Evolutionary conservation across 1,140 invertebrate genomes (phyloP).

Genomic region (Meteorus sp.): DNA sequence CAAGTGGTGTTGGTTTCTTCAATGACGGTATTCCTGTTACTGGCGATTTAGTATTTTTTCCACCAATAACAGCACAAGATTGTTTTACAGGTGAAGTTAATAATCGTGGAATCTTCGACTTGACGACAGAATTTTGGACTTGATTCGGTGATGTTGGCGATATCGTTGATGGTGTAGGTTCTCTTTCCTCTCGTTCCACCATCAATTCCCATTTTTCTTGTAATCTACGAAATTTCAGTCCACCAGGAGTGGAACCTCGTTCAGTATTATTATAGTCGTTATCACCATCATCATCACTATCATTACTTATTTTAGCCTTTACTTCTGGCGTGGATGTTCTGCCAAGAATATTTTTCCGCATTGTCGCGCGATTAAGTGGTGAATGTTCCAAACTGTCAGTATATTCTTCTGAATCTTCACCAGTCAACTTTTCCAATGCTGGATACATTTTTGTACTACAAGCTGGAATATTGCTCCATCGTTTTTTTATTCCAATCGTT

Average conservation of each 20-base stretch:
- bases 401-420: slow-evolving; percentile 73
- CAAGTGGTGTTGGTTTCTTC: slow-evolving; percentile 40
- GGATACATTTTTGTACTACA: slow-evolving; percentile 72
- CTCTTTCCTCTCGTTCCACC: slow-evolving; percentile 59
- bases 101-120: slow-evolving; percentile 73
- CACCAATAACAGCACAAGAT: slow-evolving; percentile 37
- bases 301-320: not conserved
- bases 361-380: slow-evolving; percentile 48
- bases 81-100: slow-evolving; percentile 67
- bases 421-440: slow-evolving; percentile 69
- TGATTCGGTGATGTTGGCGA: slow-evolving; percentile 55
- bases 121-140: slow-evolving; percentile 46
- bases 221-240: slow-evolving; percentile 70
- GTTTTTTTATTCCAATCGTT: slow-evolving; percentile 65
- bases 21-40: slow-evolving; percentile 47
- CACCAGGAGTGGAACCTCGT: slow-evolving; percentile 51
- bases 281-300: slow-evolving; percentile 23
- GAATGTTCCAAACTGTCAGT: slow-evolving; percentile 72
- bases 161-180: slow-evolving; percentile 43
- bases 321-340: slow-evolving; percentile 29
- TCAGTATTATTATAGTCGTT: too few relatives aligned
- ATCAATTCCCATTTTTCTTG: slow-evolving; percentile 88
- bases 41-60: slow-evolving; percentile 44
- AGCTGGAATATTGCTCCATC: slow-evolving; percentile 68
- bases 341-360: slow-evolving; percentile 29